Base-by-base conservation (phyloP, 2,797 vertebrate species). In the Protonibea diacanthus region DNA sequence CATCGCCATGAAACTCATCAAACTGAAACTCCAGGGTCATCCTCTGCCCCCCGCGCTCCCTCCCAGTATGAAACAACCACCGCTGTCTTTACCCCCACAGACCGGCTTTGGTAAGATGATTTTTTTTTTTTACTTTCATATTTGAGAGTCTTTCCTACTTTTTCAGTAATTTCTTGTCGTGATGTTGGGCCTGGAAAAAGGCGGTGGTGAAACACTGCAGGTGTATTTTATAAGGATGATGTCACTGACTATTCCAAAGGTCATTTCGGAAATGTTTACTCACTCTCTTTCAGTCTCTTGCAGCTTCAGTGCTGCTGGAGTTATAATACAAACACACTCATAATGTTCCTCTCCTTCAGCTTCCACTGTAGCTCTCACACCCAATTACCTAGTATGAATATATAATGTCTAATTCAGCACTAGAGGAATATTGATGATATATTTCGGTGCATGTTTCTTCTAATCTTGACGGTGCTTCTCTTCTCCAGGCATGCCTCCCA, bases 1-100 rank as follows among this genome's bases (percentile, higher is more conserved):
- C 86, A 99, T 99, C 77, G 98, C 98, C 58, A 99, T 99, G 98
- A 99, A 99, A 85, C 97, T 99, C 65, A 99, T 99, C 91, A 99
- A 99, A 47, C 94, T 99, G 85, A 99, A 97, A 83, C 95, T 99
- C 4, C 98, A 99, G 93, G 98, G 98, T 70, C 98, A 99, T 91
- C 96, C 96, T 12, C 95, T 99, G 60, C 98, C 98, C 12, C 93
- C 97, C 2, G 18, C 94, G 6, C 95, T 99, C 66, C 98, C 98
- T 62, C 94, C 97, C 17, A 94, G 96, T 91, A 99, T 99, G 98
- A 97, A 97, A 76, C 97, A 97, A 85, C 95, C 96, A 0, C 95
- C 96, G 1, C 94, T 97, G 72, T 83, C 97, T 82, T 84, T 98
- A 89, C 96, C 77, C 77, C 89, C 96, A 33, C 92, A 82, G 65